These are phyloP conservation scores for Procavia capensis DNA, from an alignment of 2,113 vertebrate species.

Conservation along the genomic window DNA sequence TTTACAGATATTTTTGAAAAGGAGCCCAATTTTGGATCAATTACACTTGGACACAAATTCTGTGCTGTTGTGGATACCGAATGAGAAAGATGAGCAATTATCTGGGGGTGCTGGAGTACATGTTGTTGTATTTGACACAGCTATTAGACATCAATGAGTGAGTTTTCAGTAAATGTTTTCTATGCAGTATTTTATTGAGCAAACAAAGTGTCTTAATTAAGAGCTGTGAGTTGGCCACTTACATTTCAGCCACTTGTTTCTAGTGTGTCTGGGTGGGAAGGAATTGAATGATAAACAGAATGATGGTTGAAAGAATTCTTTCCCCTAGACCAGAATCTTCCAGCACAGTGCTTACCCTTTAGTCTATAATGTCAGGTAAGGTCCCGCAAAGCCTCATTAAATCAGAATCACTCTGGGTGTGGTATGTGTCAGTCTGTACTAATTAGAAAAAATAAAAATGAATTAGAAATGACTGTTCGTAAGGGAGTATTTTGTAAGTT, in stretches of 20 bases:
- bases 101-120: slow-evolving; percentile 75
- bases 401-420: neutral
- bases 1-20: slow-evolving; percentile 82
- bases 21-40: slow-evolving; percentile 82
- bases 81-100: slow-evolving; percentile 79
- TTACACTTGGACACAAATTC: slow-evolving; percentile 78
- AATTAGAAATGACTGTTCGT: slow-evolving; percentile 51
- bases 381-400: neutral
- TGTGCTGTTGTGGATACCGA: slow-evolving; percentile 75
- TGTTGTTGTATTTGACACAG: slow-evolving; percentile 80
- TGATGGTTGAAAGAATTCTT: neutral
- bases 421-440: slow-evolving; percentile 23
- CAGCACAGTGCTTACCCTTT: neutral
- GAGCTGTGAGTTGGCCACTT: slow-evolving; percentile 65
- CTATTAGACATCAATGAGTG: slow-evolving; percentile 79
- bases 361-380: neutral
- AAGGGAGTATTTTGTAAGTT: slow-evolving; percentile 53
- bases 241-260: slow-evolving; percentile 55
- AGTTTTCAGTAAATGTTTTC: slow-evolving; percentile 78
- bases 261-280: slow-evolving; percentile 14
- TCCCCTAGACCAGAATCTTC: neutral
- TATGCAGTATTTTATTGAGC: slow-evolving; percentile 73
- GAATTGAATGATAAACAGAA: neutral
- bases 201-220: slow-evolving; percentile 81
- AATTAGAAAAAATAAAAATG: no score